Evolutionary conservation across 2,888 invertebrate species (phyloP).

Genomic region (Crioceris asparagi): DNA sequence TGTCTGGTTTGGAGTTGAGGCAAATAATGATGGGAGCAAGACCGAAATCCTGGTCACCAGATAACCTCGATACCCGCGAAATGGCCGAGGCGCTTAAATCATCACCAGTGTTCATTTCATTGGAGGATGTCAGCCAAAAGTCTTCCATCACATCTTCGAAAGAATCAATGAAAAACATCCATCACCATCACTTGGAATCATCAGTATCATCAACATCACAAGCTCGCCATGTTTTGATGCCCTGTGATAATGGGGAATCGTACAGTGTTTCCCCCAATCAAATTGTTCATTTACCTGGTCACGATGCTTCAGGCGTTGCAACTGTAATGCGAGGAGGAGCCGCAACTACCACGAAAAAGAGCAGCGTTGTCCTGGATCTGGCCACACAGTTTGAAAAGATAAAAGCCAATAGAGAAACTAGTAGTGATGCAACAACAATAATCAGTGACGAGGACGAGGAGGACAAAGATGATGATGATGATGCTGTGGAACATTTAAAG

Average conservation of each 20-base stretch:
- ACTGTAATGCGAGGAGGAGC: background rate
- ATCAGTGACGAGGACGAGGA: slow-evolving; percentile 18
- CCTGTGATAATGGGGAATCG: slow-evolving; percentile 73
- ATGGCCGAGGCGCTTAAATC: slow-evolving; percentile 38
- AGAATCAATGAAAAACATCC: background rate
- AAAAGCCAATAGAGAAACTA: no score
- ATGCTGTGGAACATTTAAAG: slow-evolving; percentile 35
- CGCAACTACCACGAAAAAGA: slow-evolving; percentile 16
- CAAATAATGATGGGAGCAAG: slow-evolving; percentile 35
- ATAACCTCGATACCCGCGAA: slow-evolving; percentile 46
- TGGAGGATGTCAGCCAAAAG: slow-evolving; percentile 49
- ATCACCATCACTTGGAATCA: no score
- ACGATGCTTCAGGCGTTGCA: slow-evolving; percentile 14
- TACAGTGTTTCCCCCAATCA: slow-evolving; percentile 88
- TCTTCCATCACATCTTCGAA: slow-evolving; percentile 4
- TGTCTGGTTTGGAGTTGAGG: slow-evolving; percentile 31
- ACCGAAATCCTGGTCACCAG: slow-evolving; percentile 54
- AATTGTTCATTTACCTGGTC: slow-evolving; percentile 64
- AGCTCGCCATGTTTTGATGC: slow-evolving; percentile 71
- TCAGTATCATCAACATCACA: slow-evolving; percentile 23
- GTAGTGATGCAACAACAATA: no score
- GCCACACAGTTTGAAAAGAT: slow-evolving; percentile 44
- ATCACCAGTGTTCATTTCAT: slow-evolving; percentile 53
- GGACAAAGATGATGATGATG: slow-evolving; percentile 7
- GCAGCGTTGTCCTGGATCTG: slow-evolving; percentile 44